Evolutionary conservation across 2,888 invertebrate genomes (phyloP).

Genomic region (Mesoligia furuncula): DNA sequence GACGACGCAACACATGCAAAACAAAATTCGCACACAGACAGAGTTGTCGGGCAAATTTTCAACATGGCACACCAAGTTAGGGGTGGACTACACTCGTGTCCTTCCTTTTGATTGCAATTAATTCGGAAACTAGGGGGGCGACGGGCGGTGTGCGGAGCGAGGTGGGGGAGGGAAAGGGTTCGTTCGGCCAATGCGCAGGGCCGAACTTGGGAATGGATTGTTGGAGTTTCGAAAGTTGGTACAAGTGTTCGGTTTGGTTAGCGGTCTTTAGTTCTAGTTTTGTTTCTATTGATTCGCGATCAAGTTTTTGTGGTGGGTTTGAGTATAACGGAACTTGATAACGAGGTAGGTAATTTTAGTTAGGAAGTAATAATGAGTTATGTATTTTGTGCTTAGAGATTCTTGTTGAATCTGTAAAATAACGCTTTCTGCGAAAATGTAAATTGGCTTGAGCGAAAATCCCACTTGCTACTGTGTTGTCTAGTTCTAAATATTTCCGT

Average conservation of each 20-base stretch:
- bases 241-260: conserved; percentile 78
- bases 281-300: conserved; percentile 72
- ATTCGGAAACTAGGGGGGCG: conserved; percentile 83
- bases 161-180: conserved; percentile 77
- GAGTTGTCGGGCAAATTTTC: conserved; percentile 81
- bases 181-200: conserved; percentile 88
- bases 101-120: conserved; percentile 91
- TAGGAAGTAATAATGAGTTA: neutral
- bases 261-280: conserved; percentile 79
- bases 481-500: neutral
- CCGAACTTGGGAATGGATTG: conserved; percentile 83
- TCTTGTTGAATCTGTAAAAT: neutral
- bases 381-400: neutral
- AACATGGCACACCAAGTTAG: conserved; percentile 88
- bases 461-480: fast-evolving
- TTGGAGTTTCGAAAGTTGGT: conserved; percentile 79
- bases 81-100: conserved; percentile 90
- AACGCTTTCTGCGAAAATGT: neutral
- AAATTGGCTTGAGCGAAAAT: neutral
- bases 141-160: conserved; percentile 69
- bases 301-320: conserved; percentile 65
- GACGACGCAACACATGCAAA: conserved; percentile 64
- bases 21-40: conserved; percentile 73
- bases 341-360: conserved; percentile 33
- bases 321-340: conserved; percentile 56